A percentile compares a stretch with the other conserved stretches of the same genome.
These are phyloP conservation scores for Tipula unca DNA, from an alignment of 2,888 invertebrate species.

Conservation along the genomic window DNA sequence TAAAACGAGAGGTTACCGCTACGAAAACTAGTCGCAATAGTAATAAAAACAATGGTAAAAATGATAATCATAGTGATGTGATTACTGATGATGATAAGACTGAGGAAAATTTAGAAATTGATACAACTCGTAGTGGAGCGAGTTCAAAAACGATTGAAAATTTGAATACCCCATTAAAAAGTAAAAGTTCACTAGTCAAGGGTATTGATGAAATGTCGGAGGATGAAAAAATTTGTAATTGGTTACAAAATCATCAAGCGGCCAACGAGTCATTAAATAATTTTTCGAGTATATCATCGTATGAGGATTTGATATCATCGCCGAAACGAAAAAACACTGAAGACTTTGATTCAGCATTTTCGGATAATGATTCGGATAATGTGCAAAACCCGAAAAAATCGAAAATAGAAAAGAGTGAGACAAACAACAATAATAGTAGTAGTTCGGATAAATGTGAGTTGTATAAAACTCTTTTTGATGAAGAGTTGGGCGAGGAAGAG, in stretches of 20 bases:
- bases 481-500: not conserved
- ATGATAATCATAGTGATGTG: not conserved
- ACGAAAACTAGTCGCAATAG: not conserved
- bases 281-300: not conserved
- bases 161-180: not conserved
- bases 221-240: not conserved
- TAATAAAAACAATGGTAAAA: not conserved
- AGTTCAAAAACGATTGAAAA: not conserved
- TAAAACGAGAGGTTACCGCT: not conserved
- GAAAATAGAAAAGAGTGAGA: not conserved
- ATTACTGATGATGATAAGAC: not conserved
- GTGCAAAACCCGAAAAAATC: not conserved
- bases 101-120: conserved; percentile 8
- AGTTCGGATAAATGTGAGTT: not conserved
- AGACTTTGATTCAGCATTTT: not conserved
- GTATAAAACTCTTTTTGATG: not conserved
- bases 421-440: not conserved
- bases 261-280: not conserved
- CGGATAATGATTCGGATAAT: not conserved
- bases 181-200: not conserved
- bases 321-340: not conserved
- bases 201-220: not conserved
- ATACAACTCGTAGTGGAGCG: not conserved
- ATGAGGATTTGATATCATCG: not conserved
- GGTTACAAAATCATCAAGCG: not conserved